Percentiles rank a stretch among this genome's conserved stretches.
Conservation (phyloP, 2,113 vertebrate genomes). For the Brevimyrus niger region DNA sequence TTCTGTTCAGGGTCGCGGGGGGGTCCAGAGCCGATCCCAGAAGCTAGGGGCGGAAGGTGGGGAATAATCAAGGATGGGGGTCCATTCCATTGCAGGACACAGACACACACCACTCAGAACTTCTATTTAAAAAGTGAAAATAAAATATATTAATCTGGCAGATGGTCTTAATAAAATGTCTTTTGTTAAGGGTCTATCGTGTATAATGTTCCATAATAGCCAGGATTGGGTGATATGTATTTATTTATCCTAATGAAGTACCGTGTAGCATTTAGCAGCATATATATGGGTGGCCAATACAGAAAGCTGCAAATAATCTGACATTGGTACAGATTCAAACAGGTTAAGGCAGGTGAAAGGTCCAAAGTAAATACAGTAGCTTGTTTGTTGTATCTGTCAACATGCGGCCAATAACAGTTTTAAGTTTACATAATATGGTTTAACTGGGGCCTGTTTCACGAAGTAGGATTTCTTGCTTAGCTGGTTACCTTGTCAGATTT, state of each 20-base stretch:
- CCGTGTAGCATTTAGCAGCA: background rate
- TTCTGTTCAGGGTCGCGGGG: too few relatives aligned
- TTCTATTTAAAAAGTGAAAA: background rate
- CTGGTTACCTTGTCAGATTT: background rate
- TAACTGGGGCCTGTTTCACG: background rate
- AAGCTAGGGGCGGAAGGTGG: too few relatives aligned
- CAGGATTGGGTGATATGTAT: background rate
- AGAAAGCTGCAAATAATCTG: background rate
- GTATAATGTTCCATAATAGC: background rate
- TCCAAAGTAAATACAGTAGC: background rate
- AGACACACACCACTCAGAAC: background rate
- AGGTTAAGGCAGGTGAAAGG: background rate
- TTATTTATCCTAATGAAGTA: background rate
- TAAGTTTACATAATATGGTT: background rate
- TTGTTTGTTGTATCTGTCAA: background rate
- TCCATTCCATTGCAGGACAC: too few relatives aligned
- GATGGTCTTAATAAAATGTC: background rate
- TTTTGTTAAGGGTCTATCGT: background rate
- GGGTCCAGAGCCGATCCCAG: too few relatives aligned
- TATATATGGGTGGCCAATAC: background rate
- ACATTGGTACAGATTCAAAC: background rate
- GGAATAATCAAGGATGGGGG: too few relatives aligned
- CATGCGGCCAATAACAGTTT: background rate
- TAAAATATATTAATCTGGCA: background rate
- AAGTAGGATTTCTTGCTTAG: background rate